Conservation (phyloP, 2,888 invertebrate genomes). For the Drosophila quinaria region DNA sequence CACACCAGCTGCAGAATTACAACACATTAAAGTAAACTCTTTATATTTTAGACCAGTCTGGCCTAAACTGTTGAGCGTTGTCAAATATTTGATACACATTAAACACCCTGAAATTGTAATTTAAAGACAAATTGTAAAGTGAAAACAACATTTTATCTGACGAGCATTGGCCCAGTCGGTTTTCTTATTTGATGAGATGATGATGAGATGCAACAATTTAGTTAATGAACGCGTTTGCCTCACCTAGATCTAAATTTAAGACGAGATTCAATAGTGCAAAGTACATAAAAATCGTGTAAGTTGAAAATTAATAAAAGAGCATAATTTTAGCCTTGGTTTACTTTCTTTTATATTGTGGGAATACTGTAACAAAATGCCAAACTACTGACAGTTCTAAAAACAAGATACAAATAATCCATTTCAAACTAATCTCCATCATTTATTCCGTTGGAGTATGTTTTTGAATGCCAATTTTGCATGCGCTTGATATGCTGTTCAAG, state of each 20-base stretch:
- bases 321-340: slow-evolving; percentile 43
- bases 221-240: slow-evolving; percentile 45
- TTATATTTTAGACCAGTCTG: slow-evolving; percentile 35
- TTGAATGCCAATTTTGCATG: neutral
- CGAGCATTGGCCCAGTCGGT: slow-evolving; percentile 11
- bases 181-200: slow-evolving; percentile 25
- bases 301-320: slow-evolving; percentile 67
- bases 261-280: slow-evolving; percentile 73
- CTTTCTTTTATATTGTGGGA: neutral
- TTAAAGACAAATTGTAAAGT: slow-evolving; percentile 29
- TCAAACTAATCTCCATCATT: slow-evolving; percentile 5
- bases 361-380: neutral
- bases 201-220: slow-evolving; percentile 35
- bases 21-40: slow-evolving; percentile 21
- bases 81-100: slow-evolving; percentile 27
- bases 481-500: neutral
- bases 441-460: neutral
- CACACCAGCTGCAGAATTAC: slow-evolving; percentile 41
- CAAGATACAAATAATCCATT: neutral
- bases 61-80: slow-evolving; percentile 66
- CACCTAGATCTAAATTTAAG: slow-evolving; percentile 71
- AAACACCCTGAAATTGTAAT: slow-evolving; percentile 26
- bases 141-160: slow-evolving; percentile 17
- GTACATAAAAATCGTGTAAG: slow-evolving; percentile 62
- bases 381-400: neutral